phyloP scores from a whole-genome alignment of 2,113 vertebrate species.

The Taxidea taxus region DNA sequence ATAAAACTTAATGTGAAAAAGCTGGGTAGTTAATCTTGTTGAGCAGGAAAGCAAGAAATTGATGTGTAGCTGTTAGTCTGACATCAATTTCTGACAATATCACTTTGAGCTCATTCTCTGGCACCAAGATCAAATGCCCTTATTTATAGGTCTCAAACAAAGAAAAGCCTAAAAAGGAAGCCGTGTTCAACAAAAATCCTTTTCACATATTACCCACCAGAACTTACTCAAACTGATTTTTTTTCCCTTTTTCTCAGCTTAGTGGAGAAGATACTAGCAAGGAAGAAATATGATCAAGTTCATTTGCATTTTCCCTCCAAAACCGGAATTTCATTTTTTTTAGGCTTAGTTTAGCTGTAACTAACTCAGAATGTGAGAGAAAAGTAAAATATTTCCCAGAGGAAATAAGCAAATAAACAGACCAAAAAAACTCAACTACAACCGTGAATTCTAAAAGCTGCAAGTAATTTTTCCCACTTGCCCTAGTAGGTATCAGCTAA shows the following conservation, averaged over 20 bases:
- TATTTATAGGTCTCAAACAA: slow-evolving; percentile 41
- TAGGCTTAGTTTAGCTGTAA: neutral
- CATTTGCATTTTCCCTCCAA: neutral
- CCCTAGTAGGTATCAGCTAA: neutral
- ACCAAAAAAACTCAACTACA: neutral
- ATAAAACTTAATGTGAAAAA: neutral
- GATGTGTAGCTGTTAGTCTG: slow-evolving; percentile 1
- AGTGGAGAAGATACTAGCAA: neutral
- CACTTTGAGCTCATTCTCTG: slow-evolving; percentile 47
- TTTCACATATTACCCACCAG: neutral
- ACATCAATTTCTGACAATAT: slow-evolving; percentile 37
- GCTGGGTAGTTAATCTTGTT: neutral
- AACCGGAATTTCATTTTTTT: slow-evolving; percentile 24
- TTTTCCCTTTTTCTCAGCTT: slow-evolving; percentile 22
- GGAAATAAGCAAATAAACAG: neutral
- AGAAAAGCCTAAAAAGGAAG: slow-evolving; percentile 46
- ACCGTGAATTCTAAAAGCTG: neutral
- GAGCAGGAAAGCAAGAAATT: neutral
- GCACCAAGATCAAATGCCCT: slow-evolving; percentile 43
- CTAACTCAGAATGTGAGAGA: neutral
- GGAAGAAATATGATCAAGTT: neutral
- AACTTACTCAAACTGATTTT: neutral
- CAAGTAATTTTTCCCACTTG: neutral
- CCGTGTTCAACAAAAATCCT: neutral
- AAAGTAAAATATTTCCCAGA: neutral